These are phyloP conservation scores for Chlamydotis undulata DNA, from an alignment of 2,113 vertebrate genomes.

Conservation along the genomic window DNA sequence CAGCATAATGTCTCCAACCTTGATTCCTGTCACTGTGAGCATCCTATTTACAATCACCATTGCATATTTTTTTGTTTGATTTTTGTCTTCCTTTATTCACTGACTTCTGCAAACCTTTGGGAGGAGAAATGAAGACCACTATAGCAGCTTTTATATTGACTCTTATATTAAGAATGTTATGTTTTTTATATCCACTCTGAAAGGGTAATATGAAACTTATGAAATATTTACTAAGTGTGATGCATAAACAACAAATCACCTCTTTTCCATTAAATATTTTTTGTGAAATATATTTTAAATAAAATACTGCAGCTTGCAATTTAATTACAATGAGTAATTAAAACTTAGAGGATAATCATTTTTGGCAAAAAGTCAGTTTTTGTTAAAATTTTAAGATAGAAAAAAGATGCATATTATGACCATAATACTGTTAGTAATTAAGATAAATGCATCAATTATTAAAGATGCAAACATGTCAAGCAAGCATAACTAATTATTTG, in stretches of 20 bases:
- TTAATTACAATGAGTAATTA: slow-evolving; percentile 96
- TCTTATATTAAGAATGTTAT: slow-evolving; percentile 72
- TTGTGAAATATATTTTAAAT: slow-evolving; percentile 80
- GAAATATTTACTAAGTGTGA: slow-evolving; percentile 83
- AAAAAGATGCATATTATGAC: slow-evolving; percentile 88
- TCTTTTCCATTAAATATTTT: slow-evolving; percentile 82
- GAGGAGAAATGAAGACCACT: slow-evolving; percentile 36
- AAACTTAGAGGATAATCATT: slow-evolving; percentile 96
- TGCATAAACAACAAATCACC: slow-evolving; percentile 83
- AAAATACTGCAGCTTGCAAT: slow-evolving; percentile 87
- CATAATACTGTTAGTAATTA: slow-evolving; percentile 99
- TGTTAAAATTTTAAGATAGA: slow-evolving; percentile 87
- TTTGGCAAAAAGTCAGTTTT: slow-evolving; percentile 91
- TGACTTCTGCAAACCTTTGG: slow-evolving; percentile 48
- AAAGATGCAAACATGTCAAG: slow-evolving; percentile 99
- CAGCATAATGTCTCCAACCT: not conserved
- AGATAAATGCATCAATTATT: slow-evolving; percentile 99
- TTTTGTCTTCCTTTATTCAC: slow-evolving; percentile 30
- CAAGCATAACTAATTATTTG: slow-evolving; percentile 99
- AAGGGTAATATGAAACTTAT: slow-evolving; percentile 83
- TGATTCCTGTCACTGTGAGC: not conserved
- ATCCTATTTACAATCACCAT: not conserved
- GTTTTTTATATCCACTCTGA: slow-evolving; percentile 71
- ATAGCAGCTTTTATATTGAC: slow-evolving; percentile 70
- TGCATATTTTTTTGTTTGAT: not conserved